A percentile compares a stretch with the other conserved stretches of the same genome.
phyloP scores from a whole-genome alignment of 2,113 vertebrate species.

The Alethe diademata region DNA sequence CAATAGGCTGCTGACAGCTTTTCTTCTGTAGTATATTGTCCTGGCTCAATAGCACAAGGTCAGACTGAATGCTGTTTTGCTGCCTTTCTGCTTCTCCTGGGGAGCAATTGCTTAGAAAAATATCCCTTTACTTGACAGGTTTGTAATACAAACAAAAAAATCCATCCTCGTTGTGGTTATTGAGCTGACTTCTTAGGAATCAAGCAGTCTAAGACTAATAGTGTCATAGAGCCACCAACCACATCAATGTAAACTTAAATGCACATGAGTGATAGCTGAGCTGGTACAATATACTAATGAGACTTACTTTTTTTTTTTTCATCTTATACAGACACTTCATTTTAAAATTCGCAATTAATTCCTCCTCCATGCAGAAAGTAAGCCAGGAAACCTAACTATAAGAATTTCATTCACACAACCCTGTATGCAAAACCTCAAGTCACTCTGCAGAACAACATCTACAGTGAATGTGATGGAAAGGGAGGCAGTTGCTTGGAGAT shows the following conservation, averaged over 20 bases:
- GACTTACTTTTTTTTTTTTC: not conserved
- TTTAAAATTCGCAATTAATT: not conserved
- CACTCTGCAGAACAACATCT: not conserved
- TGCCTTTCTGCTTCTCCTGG: not conserved
- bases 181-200: conserved; percentile 10
- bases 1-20: conserved; percentile 26
- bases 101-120: conserved; percentile 51
- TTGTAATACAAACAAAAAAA: conserved; percentile 38
- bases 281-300: not conserved
- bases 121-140: conserved; percentile 20
- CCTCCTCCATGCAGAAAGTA: not conserved
- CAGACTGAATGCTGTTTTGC: conserved; percentile 16
- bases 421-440: not conserved
- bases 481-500: not conserved
- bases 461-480: not conserved
- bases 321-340: not conserved
- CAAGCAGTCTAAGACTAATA: not conserved
- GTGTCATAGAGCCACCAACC: not conserved
- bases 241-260: not conserved
- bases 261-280: not conserved
- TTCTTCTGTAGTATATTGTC: not conserved
- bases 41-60: conserved; percentile 49
- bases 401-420: not conserved
- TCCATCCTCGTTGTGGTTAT: conserved; percentile 25
- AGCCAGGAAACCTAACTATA: not conserved